Evolutionary conservation across 2,888 invertebrate species (phyloP).

Genomic region (Euzophera pinguis): DNA sequence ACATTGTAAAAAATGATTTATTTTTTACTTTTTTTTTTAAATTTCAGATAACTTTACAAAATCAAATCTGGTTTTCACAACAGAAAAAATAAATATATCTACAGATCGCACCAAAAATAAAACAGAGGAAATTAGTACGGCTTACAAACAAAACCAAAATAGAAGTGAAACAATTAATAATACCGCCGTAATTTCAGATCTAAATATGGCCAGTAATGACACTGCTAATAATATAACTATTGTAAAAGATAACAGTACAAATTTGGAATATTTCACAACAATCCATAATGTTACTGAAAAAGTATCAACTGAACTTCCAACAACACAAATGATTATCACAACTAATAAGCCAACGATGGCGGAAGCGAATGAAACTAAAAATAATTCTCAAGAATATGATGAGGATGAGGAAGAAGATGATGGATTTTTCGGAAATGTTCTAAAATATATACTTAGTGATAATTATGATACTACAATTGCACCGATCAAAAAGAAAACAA

Average conservation of each 20-base stretch:
- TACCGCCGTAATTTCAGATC: slow-evolving; percentile 3
- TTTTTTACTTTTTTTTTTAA: neutral
- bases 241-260: neutral
- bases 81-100: neutral
- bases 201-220: slow-evolving; percentile 15
- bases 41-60: slow-evolving; percentile 43
- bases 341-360: slow-evolving; percentile 49
- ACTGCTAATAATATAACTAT: slow-evolving; percentile 13
- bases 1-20: no score
- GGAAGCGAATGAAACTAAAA: slow-evolving; percentile 33
- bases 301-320: slow-evolving; percentile 22
- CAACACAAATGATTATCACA: slow-evolving; percentile 22
- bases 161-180: slow-evolving; percentile 12
- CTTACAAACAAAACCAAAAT: slow-evolving; percentile 16
- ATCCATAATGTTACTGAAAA: slow-evolving; percentile 22
- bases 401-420: slow-evolving; percentile 64
- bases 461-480: slow-evolving; percentile 51
- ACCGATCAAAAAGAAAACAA: slow-evolving; percentile 18
- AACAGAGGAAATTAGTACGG: slow-evolving; percentile 18
- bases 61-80: neutral
- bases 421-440: slow-evolving; percentile 80
- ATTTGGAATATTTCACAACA: slow-evolving; percentile 13
- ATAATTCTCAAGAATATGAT: slow-evolving; percentile 52
- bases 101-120: slow-evolving; percentile 28
- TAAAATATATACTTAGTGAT: slow-evolving; percentile 80